Conservation (phyloP, 2,113 vertebrate genomes). For the Gallinago jamesoni region DNA sequence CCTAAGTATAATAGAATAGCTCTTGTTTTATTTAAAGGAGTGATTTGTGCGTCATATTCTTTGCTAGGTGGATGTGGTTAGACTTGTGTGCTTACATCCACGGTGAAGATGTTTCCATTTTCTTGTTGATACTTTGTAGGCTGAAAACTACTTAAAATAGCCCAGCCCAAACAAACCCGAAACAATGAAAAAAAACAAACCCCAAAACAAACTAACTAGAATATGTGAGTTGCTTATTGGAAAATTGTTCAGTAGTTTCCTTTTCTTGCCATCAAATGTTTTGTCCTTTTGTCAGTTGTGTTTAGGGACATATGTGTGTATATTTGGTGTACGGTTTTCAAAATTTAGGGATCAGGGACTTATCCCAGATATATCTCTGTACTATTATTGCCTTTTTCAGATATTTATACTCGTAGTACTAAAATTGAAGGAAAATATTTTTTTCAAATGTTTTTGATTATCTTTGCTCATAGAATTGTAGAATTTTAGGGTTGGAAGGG, state of each 20-base stretch:
- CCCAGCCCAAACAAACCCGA: background rate
- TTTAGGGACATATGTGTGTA: rapidly evolving
- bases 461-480: background rate
- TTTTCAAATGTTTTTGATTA: background rate
- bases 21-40: background rate
- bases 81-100: background rate
- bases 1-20: background rate
- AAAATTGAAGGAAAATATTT: background rate
- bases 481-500: background rate
- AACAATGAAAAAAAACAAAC: background rate
- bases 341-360: background rate
- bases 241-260: background rate
- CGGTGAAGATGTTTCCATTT: background rate
- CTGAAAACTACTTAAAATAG: background rate
- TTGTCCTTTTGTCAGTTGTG: background rate
- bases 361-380: background rate
- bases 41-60: background rate
- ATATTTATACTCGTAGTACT: background rate
- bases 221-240: background rate
- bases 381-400: background rate
- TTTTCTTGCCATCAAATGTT: background rate
- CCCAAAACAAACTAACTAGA: background rate
- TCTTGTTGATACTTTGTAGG: background rate
- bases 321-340: background rate
- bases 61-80: background rate